Evolutionary conservation across 2,113 vertebrate species (phyloP), one percentile per base, ranked within the genome.

Genomic region (Dipodomys stephensi): DNA sequence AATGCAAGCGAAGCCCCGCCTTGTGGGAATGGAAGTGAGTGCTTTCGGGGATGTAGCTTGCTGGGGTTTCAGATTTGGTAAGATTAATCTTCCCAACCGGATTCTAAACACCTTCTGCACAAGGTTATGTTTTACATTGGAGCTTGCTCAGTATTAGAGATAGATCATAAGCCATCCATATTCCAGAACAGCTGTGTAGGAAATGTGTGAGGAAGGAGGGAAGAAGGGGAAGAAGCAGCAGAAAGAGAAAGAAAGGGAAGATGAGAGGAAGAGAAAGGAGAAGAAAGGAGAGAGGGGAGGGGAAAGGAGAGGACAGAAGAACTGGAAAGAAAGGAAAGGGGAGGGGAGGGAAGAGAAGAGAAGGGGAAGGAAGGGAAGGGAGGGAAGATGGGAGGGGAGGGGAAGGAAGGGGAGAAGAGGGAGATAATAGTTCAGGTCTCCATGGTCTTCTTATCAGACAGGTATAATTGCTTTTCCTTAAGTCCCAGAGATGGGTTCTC

Each of bases 311-410:
- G 10, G 49, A 49, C 39, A 39, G 39, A 39, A 39, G 39, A 39
- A 39, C 39, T 39, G 39, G 39, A 39, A 39, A 39, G 39, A 12
- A 18, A 57, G 53, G 53, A 57, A 57, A 13, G 15, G 53, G 53
- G 3, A 57, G 15, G 15, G 15, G 53, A 57, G 53, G 4, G 3
- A 20, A 57, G 53, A 57, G 13, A 57, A 57, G 53, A 57, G 3
- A 57, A 57, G 15, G 15, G 53, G 15, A 57, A 57, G 49, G 13
- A 57, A 18, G 16, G 53, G 15, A 16, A 57, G 15, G 15, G 10
- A 11, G 18, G 7, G 10, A 11, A 23, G 7, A 1, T 15, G 4
- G 23, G 0, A 13, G 12, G 25, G 22, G 22, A 4, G 12, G 0
- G 30, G 6, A 67, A 7, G 30, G 12, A 13, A 0, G 7, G 13